These are phyloP conservation scores for Aplocera efformata DNA, from an alignment of 2,888 invertebrate species.

Conservation along the genomic window DNA sequence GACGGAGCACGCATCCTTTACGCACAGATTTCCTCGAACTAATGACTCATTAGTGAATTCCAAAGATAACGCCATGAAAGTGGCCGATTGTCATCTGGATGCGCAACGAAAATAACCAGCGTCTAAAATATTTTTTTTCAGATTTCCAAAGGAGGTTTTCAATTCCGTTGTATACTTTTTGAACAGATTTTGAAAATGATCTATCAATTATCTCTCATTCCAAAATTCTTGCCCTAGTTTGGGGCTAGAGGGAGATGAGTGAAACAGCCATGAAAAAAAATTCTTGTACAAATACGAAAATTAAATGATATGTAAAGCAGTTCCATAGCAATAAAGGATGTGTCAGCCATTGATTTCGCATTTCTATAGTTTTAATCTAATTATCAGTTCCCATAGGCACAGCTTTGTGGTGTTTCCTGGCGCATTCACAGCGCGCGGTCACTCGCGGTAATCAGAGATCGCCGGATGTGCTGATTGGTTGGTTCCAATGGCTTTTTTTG, in stretches of 20 bases:
- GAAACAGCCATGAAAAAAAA: too few relatives aligned
- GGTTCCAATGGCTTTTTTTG: slow-evolving; percentile 14
- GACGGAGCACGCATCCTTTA: slow-evolving; percentile 22
- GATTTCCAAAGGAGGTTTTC: too few relatives aligned
- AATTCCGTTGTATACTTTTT: too few relatives aligned
- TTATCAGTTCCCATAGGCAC: slow-evolving; percentile 74
- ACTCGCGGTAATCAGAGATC: slow-evolving; percentile 23
- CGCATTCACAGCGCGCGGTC: slow-evolving; percentile 44
- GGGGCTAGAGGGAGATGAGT: too few relatives aligned
- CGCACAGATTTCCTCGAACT: slow-evolving; percentile 25
- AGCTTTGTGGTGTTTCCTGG: slow-evolving; percentile 55
- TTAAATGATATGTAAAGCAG: too few relatives aligned
- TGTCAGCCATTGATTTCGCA: slow-evolving; percentile 29
- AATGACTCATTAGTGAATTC: slow-evolving; percentile 34
- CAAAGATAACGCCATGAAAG: slow-evolving; percentile 27
- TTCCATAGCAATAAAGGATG: too few relatives aligned
- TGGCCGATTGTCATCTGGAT: slow-evolving; percentile 18
- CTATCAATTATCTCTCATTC: too few relatives aligned
- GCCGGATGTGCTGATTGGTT: slow-evolving; percentile 16
- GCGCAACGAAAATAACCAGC: slow-evolving; percentile 8
- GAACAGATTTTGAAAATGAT: too few relatives aligned
- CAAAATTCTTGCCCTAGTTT: too few relatives aligned
- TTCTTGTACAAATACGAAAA: too few relatives aligned
- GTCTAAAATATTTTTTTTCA: too few relatives aligned
- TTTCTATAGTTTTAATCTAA: slow-evolving; percentile 60